Base-by-base conservation (phyloP, 2,797 vertebrate species). In the Gadopsis bispinosus region DNA sequence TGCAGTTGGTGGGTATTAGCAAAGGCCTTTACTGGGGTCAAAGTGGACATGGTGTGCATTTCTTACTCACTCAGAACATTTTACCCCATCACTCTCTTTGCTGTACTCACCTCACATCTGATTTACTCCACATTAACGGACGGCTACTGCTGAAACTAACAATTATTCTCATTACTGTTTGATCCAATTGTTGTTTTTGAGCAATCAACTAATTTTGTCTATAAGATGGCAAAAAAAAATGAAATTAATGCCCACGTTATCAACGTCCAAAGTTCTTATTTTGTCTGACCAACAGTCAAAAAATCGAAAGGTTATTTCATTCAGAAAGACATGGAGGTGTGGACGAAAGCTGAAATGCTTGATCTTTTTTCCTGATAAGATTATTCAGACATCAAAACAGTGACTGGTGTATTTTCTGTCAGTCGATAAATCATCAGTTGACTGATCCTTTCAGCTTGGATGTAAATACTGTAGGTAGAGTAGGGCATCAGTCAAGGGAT, bases 1-100 rank as follows among this genome's bases (percentile, higher is more conserved):
- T 79, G 85, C 92, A 93, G 91, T 86, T 92, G 93, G 87, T 80
- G 70, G 77, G 91, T 85, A 92, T 94, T 93, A 93, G 79, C 82
- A 26, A 81, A 90, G 81, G 73, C 80, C 31, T 81, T 72, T 69
- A 41, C 65, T 82, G 86, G 90, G 84, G 67, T 85, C 88, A 91
- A 47, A 66, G 53, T 68, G 60, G 79, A 77, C 83, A 89, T 87
- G 80, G 80, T 67, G 50, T 68, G 5, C 77, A 92, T 91, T 80
- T 88, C 79, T 83, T 73, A 69, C 79, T 47, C 35, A 3, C 31
- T 39, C 62, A 59, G 71, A 47, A 73, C 59, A 69, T 69, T 60
- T 79, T 45, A 69, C 48, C 20, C 60, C 58, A 68, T 29, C 50
- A 76, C 48, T 58, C 39, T 37, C 58, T 48, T 16, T 74, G 47